Base-by-base conservation (phyloP, 2,113 vertebrate genomes). In the Recurvirostra avosetta region DNA sequence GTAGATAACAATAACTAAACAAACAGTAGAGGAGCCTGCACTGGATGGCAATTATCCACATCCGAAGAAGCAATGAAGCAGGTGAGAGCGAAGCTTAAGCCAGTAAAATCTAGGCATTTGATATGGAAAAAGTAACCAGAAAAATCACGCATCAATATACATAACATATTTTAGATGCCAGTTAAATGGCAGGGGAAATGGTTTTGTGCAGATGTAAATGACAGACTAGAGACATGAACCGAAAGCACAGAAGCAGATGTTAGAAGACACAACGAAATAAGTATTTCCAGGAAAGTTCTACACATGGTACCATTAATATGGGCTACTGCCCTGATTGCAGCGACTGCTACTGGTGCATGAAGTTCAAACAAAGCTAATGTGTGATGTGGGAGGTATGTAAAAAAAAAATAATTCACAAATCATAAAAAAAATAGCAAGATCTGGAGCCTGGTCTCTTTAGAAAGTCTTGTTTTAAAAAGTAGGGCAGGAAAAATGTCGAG, bases 111-210 rank as follows among this genome's bases (percentile, higher is more conserved):
- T 8, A 66, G 19, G 65, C 62, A 8, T 19, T 68, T 12, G 80
- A 72, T n/a, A 86, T 14, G 88, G 91, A 81, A 63, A 72, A 66
- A 74, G 73, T 29, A 49, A 89, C 52, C 80, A 59, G 66, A 45
- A 94, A 92, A 93, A 55, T 5, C 58, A 75, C 0, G 62, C 88
- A 74, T 90, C 85, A 11, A 94, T 79, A 93, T 81, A 93, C 68
- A 43, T 50, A 75, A 79, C 88, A 96, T 96, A 96, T 96, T 97
- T 97, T 66, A 96, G 94, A 53, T 94, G 94, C 76, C 94, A 95
- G 94, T 97, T 94, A 96, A 97, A 92, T 94, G 95, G 95, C 96
- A 97, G 96, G 95, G 94, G 94, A 93, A 95, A 94, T 65, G 68
- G 88, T 32, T 79, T 53, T 34, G 74, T 84, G 92, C 92, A 94